These are phyloP conservation scores for Australoheros facetus DNA, from an alignment of 2,797 vertebrate species.

Conservation along the genomic window DNA sequence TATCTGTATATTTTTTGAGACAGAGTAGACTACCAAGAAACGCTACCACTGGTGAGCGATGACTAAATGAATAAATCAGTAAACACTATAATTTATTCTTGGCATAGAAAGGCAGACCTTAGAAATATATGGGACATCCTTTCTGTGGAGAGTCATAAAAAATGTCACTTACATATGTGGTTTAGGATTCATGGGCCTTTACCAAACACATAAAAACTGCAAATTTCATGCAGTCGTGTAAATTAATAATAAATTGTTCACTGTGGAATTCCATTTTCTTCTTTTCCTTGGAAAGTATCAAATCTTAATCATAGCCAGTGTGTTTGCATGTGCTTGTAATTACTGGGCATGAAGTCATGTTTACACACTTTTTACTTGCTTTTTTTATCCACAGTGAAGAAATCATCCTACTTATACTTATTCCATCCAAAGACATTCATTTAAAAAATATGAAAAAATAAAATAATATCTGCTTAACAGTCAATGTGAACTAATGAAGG, in stretches of 20 bases:
- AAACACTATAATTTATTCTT: slow-evolving; percentile 26
- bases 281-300: slow-evolving; percentile 12
- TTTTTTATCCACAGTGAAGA: not conserved
- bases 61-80: slow-evolving; percentile 63
- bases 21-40: slow-evolving; percentile 17
- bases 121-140: slow-evolving; percentile 58
- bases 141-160: slow-evolving; percentile 59
- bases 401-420: not conserved
- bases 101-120: slow-evolving; percentile 10
- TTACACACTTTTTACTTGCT: slow-evolving; percentile 11
- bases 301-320: slow-evolving; percentile 33
- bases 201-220: slow-evolving; percentile 33
- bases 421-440: not conserved
- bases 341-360: slow-evolving; percentile 14
- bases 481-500: slow-evolving; percentile 1
- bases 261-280: not conserved
- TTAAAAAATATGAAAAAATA: not conserved
- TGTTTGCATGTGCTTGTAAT: slow-evolving; percentile 14
- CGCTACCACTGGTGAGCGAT: slow-evolving; percentile 32
- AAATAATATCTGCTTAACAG: not conserved
- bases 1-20: slow-evolving; percentile 8
- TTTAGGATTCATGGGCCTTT: slow-evolving; percentile 38
- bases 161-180: slow-evolving; percentile 18
- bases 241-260: slow-evolving; percentile 52
- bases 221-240: slow-evolving; percentile 34